phyloP scores from a whole-genome alignment of 2,113 vertebrate species.

The Poeciliopsis retropinna region DNA sequence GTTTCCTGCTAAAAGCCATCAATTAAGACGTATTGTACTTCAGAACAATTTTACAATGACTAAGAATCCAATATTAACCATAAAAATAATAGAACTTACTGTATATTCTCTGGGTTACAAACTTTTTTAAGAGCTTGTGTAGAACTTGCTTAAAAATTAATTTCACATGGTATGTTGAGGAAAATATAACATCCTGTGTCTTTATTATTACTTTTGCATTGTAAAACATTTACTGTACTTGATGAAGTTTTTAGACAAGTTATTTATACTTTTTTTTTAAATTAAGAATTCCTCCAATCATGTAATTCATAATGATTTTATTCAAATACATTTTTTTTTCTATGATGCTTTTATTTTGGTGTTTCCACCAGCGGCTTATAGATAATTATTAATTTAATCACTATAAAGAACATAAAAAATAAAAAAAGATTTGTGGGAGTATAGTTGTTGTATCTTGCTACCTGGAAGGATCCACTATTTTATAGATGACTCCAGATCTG shows the following conservation, averaged over 20 bases:
- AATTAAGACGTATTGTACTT: neutral
- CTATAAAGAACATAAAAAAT: neutral
- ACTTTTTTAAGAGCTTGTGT: neutral
- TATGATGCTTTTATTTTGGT: neutral
- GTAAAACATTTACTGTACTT: too few species aligned
- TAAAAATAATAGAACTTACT: neutral
- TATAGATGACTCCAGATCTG: conserved; percentile 80
- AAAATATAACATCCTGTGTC: neutral
- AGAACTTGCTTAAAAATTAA: neutral
- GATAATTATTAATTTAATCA: neutral
- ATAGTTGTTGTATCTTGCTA: conserved; percentile 29
- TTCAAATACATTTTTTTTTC: too few species aligned
- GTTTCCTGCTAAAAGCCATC: neutral
- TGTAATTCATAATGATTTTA: too few species aligned
- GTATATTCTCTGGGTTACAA: neutral
- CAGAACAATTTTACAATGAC: neutral
- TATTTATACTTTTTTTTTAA: too few species aligned
- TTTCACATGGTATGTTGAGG: neutral
- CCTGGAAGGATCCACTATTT: conserved; percentile 85
- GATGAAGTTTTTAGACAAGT: too few species aligned
- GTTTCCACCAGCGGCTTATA: neutral
- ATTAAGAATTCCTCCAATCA: too few species aligned
- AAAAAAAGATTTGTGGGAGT: neutral
- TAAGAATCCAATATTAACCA: neutral
- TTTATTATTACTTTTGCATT: neutral